Base-by-base conservation (phyloP, 2,113 vertebrate species). In the Scolopax mira region DNA sequence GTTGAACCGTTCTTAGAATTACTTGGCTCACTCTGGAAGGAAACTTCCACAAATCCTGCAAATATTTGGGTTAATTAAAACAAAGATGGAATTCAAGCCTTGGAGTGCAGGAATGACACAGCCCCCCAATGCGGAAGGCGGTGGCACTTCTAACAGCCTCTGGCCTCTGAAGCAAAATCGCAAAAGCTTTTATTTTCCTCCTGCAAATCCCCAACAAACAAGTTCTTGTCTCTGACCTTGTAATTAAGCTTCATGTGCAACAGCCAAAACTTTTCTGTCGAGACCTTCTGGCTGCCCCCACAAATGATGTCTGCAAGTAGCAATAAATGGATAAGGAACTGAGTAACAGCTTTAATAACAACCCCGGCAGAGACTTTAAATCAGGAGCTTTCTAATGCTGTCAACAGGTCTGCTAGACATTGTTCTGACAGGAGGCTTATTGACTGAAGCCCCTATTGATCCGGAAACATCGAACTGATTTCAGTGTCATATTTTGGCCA, bases 391-490 rank as follows among this genome's bases (percentile, higher is more conserved):
- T 79, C 0, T 0, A 80, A 57, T 52, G 46, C 60, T 91, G 58
- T 82, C 80, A 87, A 84, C 85, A 96, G 51, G 81, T 88, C 89
- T 94, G 58, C 65, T 86, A 79, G 91, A 78, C 21, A 10, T 73
- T 71, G 33, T 77, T 92, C 69, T 94, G 74, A 87, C 72, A 49
- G 55, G 77, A 88, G 37, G 27, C 73, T 85, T 79, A 69, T 79
- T 81, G 93, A 84, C 72, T 81, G 39, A 93, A 94, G 72, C 13
- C 18, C 21, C 28, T 88, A 42, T 82, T 78, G 93, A 88, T 89
- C 91, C 91, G 87, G 81, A 90, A 92, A 64, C 33, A 49, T 72
- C 57, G 71, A 77, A 51, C 83, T 93, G 85, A 93, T 96, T 91
- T 90, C 65, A 65, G 52, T 73, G 79, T 74, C 80, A 48, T 87